Evolutionary conservation across 2,113 vertebrate genomes (phyloP).

Genomic region (Columba livia): DNA sequence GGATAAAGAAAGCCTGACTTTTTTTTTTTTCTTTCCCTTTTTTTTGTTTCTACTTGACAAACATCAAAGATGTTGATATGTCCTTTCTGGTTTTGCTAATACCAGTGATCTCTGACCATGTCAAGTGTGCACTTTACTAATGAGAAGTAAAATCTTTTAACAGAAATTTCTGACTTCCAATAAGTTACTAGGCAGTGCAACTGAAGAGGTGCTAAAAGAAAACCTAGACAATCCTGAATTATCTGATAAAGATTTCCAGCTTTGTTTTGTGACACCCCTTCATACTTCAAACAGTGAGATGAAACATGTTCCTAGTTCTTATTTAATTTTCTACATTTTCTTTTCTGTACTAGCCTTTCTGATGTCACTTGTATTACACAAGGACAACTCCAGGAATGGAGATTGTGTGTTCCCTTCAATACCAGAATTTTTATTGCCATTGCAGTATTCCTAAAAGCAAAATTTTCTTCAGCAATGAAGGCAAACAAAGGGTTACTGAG

Average conservation of each 20-base stretch:
- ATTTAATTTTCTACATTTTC: background rate
- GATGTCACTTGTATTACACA: background rate
- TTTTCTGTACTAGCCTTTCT: background rate
- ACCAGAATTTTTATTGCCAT: background rate
- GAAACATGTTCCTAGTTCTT: background rate
- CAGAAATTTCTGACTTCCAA: background rate
- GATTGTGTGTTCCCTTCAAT: background rate
- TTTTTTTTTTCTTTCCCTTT: background rate
- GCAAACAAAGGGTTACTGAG: background rate
- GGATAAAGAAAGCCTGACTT: background rate
- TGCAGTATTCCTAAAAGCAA: background rate
- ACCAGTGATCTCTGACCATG: background rate
- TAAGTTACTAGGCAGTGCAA: background rate
- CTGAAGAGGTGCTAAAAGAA: background rate
- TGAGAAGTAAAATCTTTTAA: background rate
- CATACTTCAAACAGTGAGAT: background rate
- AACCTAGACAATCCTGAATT: background rate
- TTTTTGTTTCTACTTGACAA: background rate
- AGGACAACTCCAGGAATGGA: background rate
- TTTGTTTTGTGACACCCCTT: background rate
- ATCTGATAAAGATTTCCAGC: background rate
- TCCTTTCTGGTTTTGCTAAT: background rate
- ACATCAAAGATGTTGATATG: background rate
- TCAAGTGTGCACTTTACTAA: background rate
- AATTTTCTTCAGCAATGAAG: background rate